Evolutionary conservation across 2,113 vertebrate species (phyloP).

Genomic region (Spheniscus mendiculus): DNA sequence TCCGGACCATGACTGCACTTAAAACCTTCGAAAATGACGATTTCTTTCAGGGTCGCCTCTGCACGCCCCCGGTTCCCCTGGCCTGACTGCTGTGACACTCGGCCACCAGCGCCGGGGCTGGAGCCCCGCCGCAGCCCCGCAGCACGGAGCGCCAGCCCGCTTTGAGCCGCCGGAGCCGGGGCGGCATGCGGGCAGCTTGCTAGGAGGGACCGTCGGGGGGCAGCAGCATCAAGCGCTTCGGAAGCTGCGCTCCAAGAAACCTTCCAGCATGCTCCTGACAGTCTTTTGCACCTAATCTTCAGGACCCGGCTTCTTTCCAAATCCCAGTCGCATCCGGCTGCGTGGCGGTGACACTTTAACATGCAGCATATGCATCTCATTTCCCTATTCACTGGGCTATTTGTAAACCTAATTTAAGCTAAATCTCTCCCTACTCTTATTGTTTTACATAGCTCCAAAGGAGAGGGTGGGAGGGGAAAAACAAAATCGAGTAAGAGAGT

Average conservation of each 20-base stretch:
- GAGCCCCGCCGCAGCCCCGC: background rate
- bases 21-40: background rate
- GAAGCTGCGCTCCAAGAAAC: background rate
- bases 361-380: constrained; percentile 27
- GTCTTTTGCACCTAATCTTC: background rate
- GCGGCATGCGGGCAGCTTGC: background rate
- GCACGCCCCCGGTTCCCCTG: background rate
- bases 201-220: constrained; percentile 19
- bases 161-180: background rate
- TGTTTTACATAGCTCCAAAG: background rate
- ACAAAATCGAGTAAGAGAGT: background rate
- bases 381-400: constrained; percentile 44
- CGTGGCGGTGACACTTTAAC: background rate
- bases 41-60: background rate
- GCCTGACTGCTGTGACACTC: background rate
- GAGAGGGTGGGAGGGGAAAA: background rate
- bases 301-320: background rate
- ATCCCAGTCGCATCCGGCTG: background rate
- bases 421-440: background rate
- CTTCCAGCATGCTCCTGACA: background rate
- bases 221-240: constrained; percentile 26
- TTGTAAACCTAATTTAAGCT: constrained; percentile 58
- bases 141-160: background rate
- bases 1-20: background rate
- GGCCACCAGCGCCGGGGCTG: background rate